Evolutionary conservation across 1,140 invertebrate species (phyloP).

Genomic region (Mamestra configurata): DNA sequence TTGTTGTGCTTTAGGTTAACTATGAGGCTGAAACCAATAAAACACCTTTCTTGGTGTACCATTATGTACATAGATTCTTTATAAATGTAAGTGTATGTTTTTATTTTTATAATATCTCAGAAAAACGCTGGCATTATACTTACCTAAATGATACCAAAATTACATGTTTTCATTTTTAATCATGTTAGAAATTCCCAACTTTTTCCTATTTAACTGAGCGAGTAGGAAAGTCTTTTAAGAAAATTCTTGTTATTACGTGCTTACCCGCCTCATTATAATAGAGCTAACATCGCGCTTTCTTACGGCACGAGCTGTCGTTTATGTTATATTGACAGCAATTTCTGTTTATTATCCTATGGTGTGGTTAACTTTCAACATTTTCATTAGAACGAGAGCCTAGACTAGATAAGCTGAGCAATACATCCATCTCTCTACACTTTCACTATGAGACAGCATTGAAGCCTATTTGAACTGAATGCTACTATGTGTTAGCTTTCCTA

Average conservation of each 20-base stretch:
- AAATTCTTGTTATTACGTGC: conserved; percentile 17
- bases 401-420: conserved; percentile 30
- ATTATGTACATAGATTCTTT: background rate
- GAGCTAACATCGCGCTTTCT: conserved; percentile 45
- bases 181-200: background rate
- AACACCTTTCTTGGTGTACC: background rate
- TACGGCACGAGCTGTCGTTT: conserved; percentile 44
- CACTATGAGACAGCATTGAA: conserved; percentile 37
- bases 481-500: conserved; percentile 33
- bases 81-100: background rate
- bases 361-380: conserved; percentile 70
- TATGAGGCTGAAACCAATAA: conserved; percentile 30
- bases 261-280: conserved; percentile 28
- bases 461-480: conserved; percentile 17
- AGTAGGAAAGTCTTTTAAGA: conserved; percentile 19
- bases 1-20: conserved; percentile 26
- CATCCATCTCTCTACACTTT: conserved; percentile 38
- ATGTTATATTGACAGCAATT: conserved; percentile 55
- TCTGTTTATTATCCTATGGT: conserved; percentile 59
- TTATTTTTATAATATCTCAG: background rate
- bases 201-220: background rate
- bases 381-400: conserved; percentile 37
- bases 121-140: background rate
- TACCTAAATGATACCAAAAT: conserved; percentile 28
- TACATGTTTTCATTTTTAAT: background rate